Evolutionary conservation across 2,888 invertebrate genomes (phyloP).

Genomic region (Oscheius sp.): DNA sequence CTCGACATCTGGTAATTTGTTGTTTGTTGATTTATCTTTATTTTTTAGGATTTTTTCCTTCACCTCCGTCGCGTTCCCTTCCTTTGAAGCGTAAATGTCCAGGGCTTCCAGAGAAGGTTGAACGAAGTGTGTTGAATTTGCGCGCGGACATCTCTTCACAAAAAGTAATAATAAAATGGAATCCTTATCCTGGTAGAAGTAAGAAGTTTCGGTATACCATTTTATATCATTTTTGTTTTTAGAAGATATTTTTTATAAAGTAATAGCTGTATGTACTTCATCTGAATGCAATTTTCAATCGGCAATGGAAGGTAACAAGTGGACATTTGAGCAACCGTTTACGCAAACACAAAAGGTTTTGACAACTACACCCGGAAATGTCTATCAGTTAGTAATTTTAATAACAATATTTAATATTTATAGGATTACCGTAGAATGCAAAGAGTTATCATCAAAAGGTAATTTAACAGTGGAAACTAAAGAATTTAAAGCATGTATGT

Average conservation of each 20-base stretch:
- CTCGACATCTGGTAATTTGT: not conserved
- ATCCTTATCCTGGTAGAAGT: slow-evolving; percentile 8
- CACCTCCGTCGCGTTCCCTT: not conserved
- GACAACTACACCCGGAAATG: slow-evolving; percentile 26
- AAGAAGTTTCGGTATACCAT: not conserved
- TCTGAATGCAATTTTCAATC: not conserved
- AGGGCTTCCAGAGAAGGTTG: not conserved
- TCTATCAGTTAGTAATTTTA: slow-evolving; percentile 4
- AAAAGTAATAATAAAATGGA: slow-evolving; percentile 41
- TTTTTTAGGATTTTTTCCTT: not conserved
- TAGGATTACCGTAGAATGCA: slow-evolving; percentile 36
- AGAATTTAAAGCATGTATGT: slow-evolving; percentile 43
- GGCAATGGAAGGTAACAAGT: not conserved
- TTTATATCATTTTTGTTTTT: not conserved
- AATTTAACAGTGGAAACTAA: slow-evolving; percentile 33
- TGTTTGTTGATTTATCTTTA: not conserved
- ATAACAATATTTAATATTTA: not conserved
- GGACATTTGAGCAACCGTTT: slow-evolving; percentile 26
- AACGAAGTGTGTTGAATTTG: not conserved
- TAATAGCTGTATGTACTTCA: not conserved
- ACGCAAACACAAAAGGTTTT: slow-evolving; percentile 14
- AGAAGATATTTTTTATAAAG: slow-evolving; percentile 7
- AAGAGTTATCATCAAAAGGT: not conserved
- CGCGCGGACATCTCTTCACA: slow-evolving; percentile 33
- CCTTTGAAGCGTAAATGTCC: slow-evolving; percentile 1